Evolutionary conservation across 1,140 invertebrate genomes (phyloP).

Genomic region (Bradysia coprophila): DNA sequence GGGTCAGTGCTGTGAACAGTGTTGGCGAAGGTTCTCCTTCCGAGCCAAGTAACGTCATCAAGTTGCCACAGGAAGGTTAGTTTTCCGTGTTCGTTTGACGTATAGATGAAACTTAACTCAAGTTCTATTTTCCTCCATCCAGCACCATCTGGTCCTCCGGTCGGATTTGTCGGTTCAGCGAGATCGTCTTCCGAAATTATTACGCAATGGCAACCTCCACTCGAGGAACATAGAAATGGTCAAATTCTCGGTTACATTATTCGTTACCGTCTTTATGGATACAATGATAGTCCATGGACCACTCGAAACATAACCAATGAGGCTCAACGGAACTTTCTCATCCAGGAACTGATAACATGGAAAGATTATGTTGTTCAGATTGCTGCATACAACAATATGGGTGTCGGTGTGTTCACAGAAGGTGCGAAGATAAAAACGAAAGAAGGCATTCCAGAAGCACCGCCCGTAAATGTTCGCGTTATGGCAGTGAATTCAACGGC

Average conservation of each 20-base stretch:
- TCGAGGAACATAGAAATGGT: conserved; percentile 86
- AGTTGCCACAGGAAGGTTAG: conserved; percentile 85
- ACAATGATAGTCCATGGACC: conserved; percentile 77
- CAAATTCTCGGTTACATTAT: conserved; percentile 86
- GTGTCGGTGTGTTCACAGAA: conserved; percentile 82
- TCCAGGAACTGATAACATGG: conserved; percentile 91
- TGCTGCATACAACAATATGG: conserved; percentile 93
- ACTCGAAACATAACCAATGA: conserved; percentile 83
- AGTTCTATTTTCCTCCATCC: conserved; percentile 4
- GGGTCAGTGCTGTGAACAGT: conserved; percentile 87
- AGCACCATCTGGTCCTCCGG: conserved; percentile 77
- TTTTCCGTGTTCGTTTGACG: conserved; percentile 5
- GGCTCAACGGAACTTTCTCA: conserved; percentile 79
- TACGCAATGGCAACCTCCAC: conserved; percentile 90
- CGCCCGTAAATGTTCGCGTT: conserved; percentile 65
- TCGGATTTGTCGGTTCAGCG: conserved; percentile 79
- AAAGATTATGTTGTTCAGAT: conserved; percentile 96
- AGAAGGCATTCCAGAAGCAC: conserved; percentile 84
- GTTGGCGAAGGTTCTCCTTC: conserved; percentile 87
- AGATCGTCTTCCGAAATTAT: conserved; percentile 89
- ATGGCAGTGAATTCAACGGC: conserved; percentile 77
- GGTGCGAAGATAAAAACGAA: conserved; percentile 84
- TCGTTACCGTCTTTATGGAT: conserved; percentile 76
- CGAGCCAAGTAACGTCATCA: conserved; percentile 66
- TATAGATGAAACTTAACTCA: background rate